phyloP scores from a whole-genome alignment of 2,888 invertebrate species.

The Dione vanillae region DNA sequence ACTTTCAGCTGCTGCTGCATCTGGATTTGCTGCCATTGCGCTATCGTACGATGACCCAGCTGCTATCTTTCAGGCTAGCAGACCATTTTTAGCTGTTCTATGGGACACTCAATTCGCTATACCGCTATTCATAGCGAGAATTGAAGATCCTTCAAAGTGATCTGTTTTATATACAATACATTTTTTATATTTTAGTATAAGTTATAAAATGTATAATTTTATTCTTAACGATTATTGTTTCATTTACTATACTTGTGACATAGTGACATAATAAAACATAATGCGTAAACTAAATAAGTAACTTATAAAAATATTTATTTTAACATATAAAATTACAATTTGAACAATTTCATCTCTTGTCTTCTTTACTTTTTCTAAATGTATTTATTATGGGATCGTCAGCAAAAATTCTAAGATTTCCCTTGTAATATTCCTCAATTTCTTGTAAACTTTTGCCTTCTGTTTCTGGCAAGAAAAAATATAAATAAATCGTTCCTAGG shows the following conservation, averaged over 20 bases:
- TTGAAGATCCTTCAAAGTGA: conserved; percentile 67
- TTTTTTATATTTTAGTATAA: conserved; percentile 9
- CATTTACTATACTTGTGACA: background rate
- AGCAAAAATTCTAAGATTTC: conserved; percentile 68
- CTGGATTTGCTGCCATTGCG: conserved; percentile 74
- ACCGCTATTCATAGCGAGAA: conserved; percentile 79
- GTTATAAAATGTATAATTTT: background rate
- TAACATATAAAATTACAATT: background rate
- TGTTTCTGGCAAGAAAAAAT: conserved; percentile 83
- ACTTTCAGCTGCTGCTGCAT: conserved; percentile 76
- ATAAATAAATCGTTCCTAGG: conserved; percentile 77
- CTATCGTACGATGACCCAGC: conserved; percentile 72
- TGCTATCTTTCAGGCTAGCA: conserved; percentile 66
- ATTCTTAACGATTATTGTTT: no score
- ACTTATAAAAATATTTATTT: conserved; percentile 4
- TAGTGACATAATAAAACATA: background rate
- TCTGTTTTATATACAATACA: conserved; percentile 1
- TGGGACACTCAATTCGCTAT: conserved; percentile 73
- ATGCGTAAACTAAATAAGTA: background rate
- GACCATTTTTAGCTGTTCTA: conserved; percentile 79
- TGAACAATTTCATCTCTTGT: conserved; percentile 32
- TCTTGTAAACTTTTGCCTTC: conserved; percentile 81
- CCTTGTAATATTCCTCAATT: conserved; percentile 76
- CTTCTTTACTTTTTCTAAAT: conserved; percentile 57
- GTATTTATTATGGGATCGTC: conserved; percentile 72